A percentile compares a stretch with the other conserved stretches of the same genome.
Conservation (phyloP, 2,888 invertebrate genomes). For the Monoplex corrugatus region DNA sequence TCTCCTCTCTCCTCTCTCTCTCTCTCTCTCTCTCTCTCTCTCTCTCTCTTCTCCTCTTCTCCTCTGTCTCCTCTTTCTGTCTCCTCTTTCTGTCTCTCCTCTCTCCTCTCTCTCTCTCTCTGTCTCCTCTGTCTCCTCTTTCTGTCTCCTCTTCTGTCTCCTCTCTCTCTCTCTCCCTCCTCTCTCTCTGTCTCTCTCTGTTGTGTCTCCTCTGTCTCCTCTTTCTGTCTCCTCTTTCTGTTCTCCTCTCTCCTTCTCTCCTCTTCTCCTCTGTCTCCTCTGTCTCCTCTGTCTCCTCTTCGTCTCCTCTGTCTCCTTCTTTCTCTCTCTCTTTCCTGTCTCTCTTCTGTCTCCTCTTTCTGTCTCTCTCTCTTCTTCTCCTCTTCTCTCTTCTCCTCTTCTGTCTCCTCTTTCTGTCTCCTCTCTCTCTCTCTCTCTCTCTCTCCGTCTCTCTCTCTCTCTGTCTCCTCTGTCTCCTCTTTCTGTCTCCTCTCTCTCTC, state of each 20-base stretch:
- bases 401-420: neutral
- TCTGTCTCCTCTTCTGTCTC: too few relatives aligned
- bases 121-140: neutral
- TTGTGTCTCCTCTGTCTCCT: neutral
- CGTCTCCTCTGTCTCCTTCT: neutral
- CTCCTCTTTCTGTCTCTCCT: too few relatives aligned
- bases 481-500: neutral
- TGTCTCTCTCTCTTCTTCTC: neutral
- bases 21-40: neutral
- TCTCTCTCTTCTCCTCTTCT: neutral
- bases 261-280: conserved; percentile 35
- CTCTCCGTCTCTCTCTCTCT: neutral
- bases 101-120: neutral
- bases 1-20: neutral
- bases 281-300: neutral
- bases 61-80: too few relatives aligned
- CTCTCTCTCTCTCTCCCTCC: neutral
- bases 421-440: neutral
- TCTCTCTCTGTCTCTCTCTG: neutral
- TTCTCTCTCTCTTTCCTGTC: neutral
- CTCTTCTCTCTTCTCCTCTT: neutral
- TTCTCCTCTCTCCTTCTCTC: neutral
- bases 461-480: too few relatives aligned
- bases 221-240: neutral
- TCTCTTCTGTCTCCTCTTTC: neutral